phyloP scores from a whole-genome alignment of 2,797 vertebrate species.

The Enteromius anoplus region DNA sequence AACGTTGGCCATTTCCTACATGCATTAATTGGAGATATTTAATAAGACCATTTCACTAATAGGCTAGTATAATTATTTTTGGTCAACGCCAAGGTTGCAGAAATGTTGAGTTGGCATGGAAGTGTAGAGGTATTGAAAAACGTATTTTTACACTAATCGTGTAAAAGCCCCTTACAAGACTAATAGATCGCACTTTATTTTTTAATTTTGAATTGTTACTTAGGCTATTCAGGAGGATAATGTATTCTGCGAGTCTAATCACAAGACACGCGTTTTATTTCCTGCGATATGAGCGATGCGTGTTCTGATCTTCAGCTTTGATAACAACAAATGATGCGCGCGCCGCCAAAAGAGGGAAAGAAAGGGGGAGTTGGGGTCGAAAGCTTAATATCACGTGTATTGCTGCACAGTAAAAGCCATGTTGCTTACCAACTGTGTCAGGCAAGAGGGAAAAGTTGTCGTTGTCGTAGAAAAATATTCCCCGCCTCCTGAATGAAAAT shows the following conservation, averaged over 20 bases:
- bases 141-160: neutral
- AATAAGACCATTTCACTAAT: neutral
- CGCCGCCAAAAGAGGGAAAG: neutral
- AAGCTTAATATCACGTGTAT: constrained; percentile 25
- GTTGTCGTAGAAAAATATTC: constrained; percentile 12
- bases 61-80: neutral
- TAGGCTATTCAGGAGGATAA: neutral
- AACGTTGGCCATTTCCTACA: neutral
- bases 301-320: neutral
- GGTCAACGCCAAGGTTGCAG: neutral
- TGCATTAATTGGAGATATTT: constrained; percentile 14
- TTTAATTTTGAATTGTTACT: neutral
- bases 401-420: constrained; percentile 26
- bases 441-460: constrained; percentile 26
- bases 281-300: neutral
- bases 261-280: neutral
- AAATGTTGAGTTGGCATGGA: neutral
- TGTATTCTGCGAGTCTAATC: neutral
- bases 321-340: neutral
- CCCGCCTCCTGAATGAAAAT: constrained; percentile 23
- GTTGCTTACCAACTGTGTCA: constrained; percentile 43
- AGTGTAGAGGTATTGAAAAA: neutral
- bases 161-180: neutral
- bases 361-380: neutral
- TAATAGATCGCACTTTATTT: too few species aligned